phyloP scores from a whole-genome alignment of 2,113 vertebrate species.

The Psephotus haematonotus region DNA sequence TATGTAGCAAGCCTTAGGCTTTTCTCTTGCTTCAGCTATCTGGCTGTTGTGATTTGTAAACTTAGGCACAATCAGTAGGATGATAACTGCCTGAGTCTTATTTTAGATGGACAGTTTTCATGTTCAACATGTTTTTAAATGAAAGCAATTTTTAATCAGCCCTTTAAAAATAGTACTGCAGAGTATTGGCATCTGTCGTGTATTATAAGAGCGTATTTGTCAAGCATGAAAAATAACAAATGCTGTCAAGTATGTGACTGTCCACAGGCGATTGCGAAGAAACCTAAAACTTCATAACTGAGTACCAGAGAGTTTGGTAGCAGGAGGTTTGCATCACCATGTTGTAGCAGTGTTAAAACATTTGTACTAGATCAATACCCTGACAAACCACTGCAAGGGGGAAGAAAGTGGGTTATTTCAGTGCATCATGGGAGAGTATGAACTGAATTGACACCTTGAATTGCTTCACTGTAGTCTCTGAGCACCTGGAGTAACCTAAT shows the following conservation, averaged over 20 bases:
- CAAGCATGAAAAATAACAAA: conserved; percentile 40
- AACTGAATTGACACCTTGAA: not conserved
- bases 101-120: conserved; percentile 62
- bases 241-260: conserved; percentile 1
- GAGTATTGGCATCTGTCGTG: conserved; percentile 46
- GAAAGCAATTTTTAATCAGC: conserved; percentile 58
- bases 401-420: conserved; percentile 11
- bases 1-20: not conserved
- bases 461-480: conserved; percentile 20
- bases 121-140: conserved; percentile 56
- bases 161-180: conserved; percentile 58
- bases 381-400: not conserved
- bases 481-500: not conserved
- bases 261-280: not conserved
- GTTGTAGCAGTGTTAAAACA: not conserved
- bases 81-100: conserved; percentile 40
- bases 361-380: not conserved
- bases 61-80: conserved; percentile 23
- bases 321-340: not conserved
- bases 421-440: not conserved
- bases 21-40: conserved; percentile 4
- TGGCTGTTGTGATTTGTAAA: conserved; percentile 39
- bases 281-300: not conserved
- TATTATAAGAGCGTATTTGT: conserved; percentile 39
- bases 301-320: not conserved